These are phyloP conservation scores for Pardalotus punctatus DNA, from an alignment of 2,113 vertebrate genomes.

Conservation along the genomic window DNA sequence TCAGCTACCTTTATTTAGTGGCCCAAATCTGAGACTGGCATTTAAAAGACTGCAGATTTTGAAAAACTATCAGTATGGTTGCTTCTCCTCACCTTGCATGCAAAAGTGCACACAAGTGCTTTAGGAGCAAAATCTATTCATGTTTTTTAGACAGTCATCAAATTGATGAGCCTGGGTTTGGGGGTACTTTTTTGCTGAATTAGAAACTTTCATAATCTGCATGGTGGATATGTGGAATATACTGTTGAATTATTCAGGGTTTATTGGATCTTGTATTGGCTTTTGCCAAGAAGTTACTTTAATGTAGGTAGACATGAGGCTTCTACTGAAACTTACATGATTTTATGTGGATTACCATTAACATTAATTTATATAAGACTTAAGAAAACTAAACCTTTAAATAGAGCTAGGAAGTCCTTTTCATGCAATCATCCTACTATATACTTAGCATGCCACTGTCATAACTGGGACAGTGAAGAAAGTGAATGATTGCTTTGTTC, in stretches of 20 bases:
- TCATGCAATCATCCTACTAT: neutral
- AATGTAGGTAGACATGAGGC: neutral
- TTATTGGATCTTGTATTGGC: neutral
- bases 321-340: neutral
- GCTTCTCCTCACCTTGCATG: neutral
- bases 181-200: neutral
- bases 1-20: neutral
- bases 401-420: neutral
- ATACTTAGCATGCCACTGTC: neutral
- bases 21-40: neutral
- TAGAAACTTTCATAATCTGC: neutral
- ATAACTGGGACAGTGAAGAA: neutral
- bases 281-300: neutral
- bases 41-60: neutral
- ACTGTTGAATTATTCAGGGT: neutral
- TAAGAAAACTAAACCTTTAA: neutral
- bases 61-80: neutral
- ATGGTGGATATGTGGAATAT: neutral
- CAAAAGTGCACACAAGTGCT: neutral
- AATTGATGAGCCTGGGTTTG: neutral
- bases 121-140: neutral
- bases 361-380: neutral
- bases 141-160: neutral
- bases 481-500: neutral
- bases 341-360: neutral